Evolutionary conservation across 2,797 vertebrate genomes (phyloP), one percentile per base, ranked within the genome.

Genomic region (Orestias chungarensis): DNA sequence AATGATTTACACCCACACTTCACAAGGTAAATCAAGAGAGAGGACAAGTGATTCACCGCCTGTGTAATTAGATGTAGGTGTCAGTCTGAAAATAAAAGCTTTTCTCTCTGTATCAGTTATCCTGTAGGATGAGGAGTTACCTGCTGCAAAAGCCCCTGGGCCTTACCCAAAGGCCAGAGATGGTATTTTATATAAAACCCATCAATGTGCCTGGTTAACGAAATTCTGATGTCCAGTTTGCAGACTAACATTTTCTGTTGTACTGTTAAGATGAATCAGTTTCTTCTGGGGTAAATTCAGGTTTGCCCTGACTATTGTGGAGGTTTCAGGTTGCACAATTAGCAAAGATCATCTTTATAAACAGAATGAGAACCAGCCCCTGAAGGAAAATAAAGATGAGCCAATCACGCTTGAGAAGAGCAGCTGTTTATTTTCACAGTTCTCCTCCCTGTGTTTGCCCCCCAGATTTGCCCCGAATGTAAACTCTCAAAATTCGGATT

Each of bases 371-470:
- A 78, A 15, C 61, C 61, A 70, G 57, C 15, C 68, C 55, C 29
- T 20, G 11, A 70, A 62, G 68, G 59, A 33, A 62, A 52, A 66
- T 64, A 66, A 70, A 43, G 77, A 11, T 66, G 67, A 75, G 47
- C 61, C 54, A 79, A 47, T 74, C 71, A 43, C 47, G 69, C 40
- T 64, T 8, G 52, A 70, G 72, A 67, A 47, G 55, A 78, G 64
- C 62, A 43, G 35, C 55, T 73, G 68, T 71, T 73, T 75, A 72
- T 3, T 4, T 47, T 68, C 23, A 0, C 17, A 57, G 49, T n/a
- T 52, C 57, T 47, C 59, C 75, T 81, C 42, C 23, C 20, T 23
- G 18, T 79, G 79, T 88, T 85, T 87, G 74, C 70, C 83, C 75
- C 66, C 73, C 62, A 67, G 74, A 81, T 77, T 65, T 68, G 70